phyloP scores from a whole-genome alignment of 2,113 vertebrate species.

The Machaerirhynchus nigripectus region DNA sequence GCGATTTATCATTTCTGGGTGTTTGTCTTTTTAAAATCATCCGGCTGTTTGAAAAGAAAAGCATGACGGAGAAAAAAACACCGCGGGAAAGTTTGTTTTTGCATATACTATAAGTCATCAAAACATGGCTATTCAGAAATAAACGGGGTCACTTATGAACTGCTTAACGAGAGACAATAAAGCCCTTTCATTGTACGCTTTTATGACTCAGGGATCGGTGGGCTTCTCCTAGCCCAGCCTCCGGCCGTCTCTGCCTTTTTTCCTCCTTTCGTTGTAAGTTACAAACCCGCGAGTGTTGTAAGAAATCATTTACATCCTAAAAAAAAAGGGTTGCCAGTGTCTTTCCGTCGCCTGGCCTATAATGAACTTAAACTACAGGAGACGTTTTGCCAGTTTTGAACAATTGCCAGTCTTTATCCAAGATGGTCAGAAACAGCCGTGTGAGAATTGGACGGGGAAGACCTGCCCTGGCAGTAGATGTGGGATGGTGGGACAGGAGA shows the following conservation, averaged over 20 bases:
- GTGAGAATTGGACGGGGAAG: not conserved
- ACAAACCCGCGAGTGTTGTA: not conserved
- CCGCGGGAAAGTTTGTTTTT: slow-evolving; percentile 78
- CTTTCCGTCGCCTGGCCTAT: not conserved
- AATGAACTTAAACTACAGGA: not conserved
- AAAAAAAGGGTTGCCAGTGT: not conserved
- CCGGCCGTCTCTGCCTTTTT: not conserved
- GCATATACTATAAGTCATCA: slow-evolving; percentile 68
- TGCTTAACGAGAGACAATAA: slow-evolving; percentile 35
- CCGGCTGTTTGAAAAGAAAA: slow-evolving; percentile 70
- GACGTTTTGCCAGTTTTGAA: not conserved
- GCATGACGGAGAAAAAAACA: slow-evolving; percentile 50
- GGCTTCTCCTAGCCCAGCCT: not conserved
- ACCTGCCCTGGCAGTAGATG: not conserved
- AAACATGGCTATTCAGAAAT: slow-evolving; percentile 57
- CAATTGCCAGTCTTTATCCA: not conserved
- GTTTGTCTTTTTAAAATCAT: slow-evolving; percentile 77
- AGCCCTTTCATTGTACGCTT: slow-evolving; percentile 43
- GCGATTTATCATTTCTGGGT: slow-evolving; percentile 84
- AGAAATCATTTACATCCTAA: not conserved
- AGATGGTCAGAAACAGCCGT: not conserved
- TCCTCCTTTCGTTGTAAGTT: not conserved
- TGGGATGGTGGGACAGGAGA: not conserved
- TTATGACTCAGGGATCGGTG: slow-evolving; percentile 43
- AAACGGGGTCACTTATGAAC: slow-evolving; percentile 48